Conservation (phyloP, 23 tunicate genomes). For the Ciona savignyi region DNA sequence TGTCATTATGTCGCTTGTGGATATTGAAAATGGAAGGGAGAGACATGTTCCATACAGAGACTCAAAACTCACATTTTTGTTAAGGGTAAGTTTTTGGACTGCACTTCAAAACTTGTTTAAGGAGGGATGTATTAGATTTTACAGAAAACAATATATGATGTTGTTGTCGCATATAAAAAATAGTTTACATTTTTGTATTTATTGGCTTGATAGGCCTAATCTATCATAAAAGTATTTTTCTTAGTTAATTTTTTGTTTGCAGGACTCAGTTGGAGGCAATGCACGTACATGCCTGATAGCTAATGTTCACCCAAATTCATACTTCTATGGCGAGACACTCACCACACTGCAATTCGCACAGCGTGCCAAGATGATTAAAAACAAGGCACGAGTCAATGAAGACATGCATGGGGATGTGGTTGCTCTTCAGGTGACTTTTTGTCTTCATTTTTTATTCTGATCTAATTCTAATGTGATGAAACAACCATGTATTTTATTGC, state of each 20-base stretch:
- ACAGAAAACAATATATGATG: too few relatives aligned
- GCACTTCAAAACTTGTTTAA: too few relatives aligned
- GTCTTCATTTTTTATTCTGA: background rate
- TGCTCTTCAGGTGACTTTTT: slow-evolving; percentile 31
- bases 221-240: too few relatives aligned
- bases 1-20: slow-evolving; percentile 66
- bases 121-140: too few relatives aligned
- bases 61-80: slow-evolving; percentile 64
- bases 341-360: slow-evolving; percentile 75
- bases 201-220: too few relatives aligned
- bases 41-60: slow-evolving; percentile 71
- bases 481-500: too few relatives aligned
- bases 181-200: too few relatives aligned
- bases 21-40: slow-evolving; percentile 29
- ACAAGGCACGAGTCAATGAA: slow-evolving; percentile 72
- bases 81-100: slow-evolving; percentile 44
- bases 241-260: background rate
- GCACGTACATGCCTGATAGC: slow-evolving; percentile 56
- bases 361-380: slow-evolving; percentile 63
- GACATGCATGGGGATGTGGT: slow-evolving; percentile 44
- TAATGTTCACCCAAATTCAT: slow-evolving; percentile 40
- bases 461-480: too few relatives aligned
- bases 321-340: slow-evolving; percentile 45
- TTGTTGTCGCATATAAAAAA: too few relatives aligned
- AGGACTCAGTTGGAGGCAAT: slow-evolving; percentile 94